Evolutionary conservation across 2,797 vertebrate species (phyloP).

Genomic region (Hydrophis major): DNA sequence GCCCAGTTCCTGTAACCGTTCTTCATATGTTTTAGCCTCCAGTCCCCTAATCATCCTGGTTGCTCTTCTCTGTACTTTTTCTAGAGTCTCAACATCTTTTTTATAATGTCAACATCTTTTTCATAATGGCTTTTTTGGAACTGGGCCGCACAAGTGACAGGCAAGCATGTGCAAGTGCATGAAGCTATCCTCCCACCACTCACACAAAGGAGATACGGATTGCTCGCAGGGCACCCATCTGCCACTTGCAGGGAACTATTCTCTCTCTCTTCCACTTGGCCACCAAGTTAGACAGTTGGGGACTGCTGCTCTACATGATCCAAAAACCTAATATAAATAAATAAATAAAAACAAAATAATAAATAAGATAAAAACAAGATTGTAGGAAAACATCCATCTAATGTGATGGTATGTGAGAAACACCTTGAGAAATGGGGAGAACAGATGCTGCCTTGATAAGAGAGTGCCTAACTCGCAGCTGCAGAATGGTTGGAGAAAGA

Average conservation of each 20-base stretch:
- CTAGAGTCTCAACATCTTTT: too few species aligned
- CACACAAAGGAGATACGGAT: neutral
- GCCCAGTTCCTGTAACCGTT: too few species aligned
- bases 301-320: neutral
- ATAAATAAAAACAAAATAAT: neutral
- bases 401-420: neutral
- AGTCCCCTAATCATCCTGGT: too few species aligned
- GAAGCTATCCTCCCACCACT: neutral
- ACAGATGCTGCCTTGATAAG: neutral
- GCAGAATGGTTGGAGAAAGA: neutral
- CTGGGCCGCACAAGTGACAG: neutral
- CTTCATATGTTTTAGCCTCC: too few species aligned
- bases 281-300: neutral
- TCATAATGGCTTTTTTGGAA: neutral
- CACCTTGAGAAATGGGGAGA: neutral
- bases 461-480: neutral
- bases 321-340: neutral
- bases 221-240: accelerated
- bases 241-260: neutral
- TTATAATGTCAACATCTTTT: too few species aligned
- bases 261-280: neutral
- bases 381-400: neutral
- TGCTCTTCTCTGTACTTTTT: too few species aligned
- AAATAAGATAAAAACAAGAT: neutral
- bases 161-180: neutral